Evolutionary conservation across 2,888 invertebrate genomes (phyloP).

Genomic region (Chouioia cunea): DNA sequence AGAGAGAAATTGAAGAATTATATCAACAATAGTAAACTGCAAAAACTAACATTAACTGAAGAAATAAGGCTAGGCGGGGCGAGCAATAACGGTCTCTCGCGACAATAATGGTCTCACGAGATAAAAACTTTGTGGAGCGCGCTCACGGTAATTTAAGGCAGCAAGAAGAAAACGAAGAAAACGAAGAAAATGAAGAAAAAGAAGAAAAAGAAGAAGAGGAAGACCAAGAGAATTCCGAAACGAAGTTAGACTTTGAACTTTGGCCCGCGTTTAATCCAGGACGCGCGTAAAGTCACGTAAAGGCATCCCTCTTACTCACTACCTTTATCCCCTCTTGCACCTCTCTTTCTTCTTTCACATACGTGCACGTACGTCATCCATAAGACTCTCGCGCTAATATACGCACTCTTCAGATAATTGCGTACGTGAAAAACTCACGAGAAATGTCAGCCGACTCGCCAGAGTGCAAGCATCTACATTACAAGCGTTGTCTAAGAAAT

Average conservation of each 20-base stretch:
- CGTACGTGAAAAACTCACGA: constrained; percentile 36
- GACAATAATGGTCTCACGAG: constrained; percentile 34
- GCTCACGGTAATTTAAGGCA: neutral
- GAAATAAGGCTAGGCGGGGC: no score
- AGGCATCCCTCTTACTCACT: no score
- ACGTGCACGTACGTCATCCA: constrained; percentile 36
- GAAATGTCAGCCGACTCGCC: no score
- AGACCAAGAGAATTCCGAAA: constrained; percentile 20
- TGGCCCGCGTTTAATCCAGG: constrained; percentile 50
- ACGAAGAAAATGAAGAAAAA: no score
- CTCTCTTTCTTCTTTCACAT: neutral
- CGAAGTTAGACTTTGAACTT: constrained; percentile 31
- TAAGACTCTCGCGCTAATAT: constrained; percentile 30
- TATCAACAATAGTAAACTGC: no score
- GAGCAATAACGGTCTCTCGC: neutral
- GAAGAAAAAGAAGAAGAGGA: neutral
- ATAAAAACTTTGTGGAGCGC: constrained; percentile 22
- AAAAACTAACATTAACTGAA: no score
- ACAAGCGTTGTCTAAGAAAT: constrained; percentile 17
- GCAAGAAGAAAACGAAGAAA: neutral
- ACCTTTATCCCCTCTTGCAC: neutral
- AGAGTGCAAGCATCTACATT: constrained; percentile 13
- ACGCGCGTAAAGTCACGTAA: constrained; percentile 31
- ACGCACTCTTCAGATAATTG: constrained; percentile 36
- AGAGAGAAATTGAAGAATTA: no score